These are phyloP conservation scores for Pangasianodon gigas DNA, from an alignment of 2,113 vertebrate species.

Conservation along the genomic window DNA sequence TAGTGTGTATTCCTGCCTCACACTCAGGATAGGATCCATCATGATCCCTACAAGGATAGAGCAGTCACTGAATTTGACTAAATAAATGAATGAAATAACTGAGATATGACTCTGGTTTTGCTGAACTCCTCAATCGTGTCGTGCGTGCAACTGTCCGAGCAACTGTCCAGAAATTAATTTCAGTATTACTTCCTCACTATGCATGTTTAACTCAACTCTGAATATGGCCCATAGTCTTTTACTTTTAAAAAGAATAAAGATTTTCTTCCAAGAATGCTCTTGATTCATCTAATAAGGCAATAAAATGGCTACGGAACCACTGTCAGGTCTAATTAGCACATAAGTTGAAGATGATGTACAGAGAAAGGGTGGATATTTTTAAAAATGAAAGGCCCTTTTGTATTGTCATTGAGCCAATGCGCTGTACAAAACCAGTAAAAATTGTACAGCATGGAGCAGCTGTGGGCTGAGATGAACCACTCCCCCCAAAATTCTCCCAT, in stretches of 20 bases:
- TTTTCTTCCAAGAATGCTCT: background rate
- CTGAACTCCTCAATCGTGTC: too few relatives aligned
- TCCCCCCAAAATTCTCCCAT: slow-evolving; percentile 44
- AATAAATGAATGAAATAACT: background rate
- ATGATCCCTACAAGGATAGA: background rate
- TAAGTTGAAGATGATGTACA: slow-evolving; percentile 44
- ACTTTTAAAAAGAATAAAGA: background rate
- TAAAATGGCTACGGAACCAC: slow-evolving; percentile 1
- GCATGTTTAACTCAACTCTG: background rate
- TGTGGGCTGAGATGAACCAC: slow-evolving; percentile 65
- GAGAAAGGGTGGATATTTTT: slow-evolving; percentile 63
- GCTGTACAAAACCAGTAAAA: slow-evolving; percentile 62
- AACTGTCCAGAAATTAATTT: background rate
- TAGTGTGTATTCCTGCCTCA: background rate
- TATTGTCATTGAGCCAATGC: slow-evolving; percentile 66
- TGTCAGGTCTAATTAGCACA: background rate
- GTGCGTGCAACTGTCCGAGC: background rate
- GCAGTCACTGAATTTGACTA: background rate
- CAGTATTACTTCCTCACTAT: background rate
- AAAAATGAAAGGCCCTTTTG: slow-evolving; percentile 48
- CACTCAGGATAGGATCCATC: background rate
- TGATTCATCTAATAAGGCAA: slow-evolving; percentile 20
- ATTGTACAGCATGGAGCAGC: slow-evolving; percentile 56
- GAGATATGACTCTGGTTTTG: background rate
- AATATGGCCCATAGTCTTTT: background rate